Evolutionary conservation across 2,797 vertebrate genomes (phyloP), one percentile per base, ranked within the genome.

Genomic region (Pogonophryne albipinna): DNA sequence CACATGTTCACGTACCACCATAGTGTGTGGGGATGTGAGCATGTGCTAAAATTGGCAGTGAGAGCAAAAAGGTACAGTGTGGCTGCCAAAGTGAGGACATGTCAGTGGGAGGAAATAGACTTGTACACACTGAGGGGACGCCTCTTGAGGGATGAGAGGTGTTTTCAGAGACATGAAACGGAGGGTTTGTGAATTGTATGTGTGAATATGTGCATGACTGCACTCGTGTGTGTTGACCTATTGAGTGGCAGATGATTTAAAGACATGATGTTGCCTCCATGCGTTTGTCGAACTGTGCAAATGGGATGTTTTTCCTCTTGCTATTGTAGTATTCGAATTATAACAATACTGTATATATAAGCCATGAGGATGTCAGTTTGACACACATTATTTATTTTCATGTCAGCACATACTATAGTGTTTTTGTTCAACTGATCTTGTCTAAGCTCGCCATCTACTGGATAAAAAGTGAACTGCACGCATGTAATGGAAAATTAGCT

Each of bases 11-110:
- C 34, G 34, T 38, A 38, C 34, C 34, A 38, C 34, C 34, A 38
- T 38, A 9, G 6, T 38, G 34, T 38, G 34, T 38, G 34, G 34
- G 34, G 34, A 38, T 7, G 34, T 38, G 34, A 38, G 34, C 34
- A 2, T 38, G 34, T 31, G 58, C 74, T 79, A 77, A 86, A 89
- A 82, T 71, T 79, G 81, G 27, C 27, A 60, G 74, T 52, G 62
- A 73, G 80, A 84, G 70, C 60, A 78, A 78, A 67, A 76, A 87
- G 77, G 80, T 79, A 70, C 69, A 46, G 66, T 61, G 62, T 49
- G 76, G 75, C 68, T 75, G 78, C 62, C 72, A 80, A 79, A 77
- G 85, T 81, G 88, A 82, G 66, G 76, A 85, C 76, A 77, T 82
- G 85, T 87, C 77, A 74, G 75, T 38, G 41, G 70, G 44, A 83